Evolutionary conservation across 64 coral and sea anemone genomes (phyloP), one percentile per base, ranked within the genome.

Genomic region (Platygyra sinensis): DNA sequence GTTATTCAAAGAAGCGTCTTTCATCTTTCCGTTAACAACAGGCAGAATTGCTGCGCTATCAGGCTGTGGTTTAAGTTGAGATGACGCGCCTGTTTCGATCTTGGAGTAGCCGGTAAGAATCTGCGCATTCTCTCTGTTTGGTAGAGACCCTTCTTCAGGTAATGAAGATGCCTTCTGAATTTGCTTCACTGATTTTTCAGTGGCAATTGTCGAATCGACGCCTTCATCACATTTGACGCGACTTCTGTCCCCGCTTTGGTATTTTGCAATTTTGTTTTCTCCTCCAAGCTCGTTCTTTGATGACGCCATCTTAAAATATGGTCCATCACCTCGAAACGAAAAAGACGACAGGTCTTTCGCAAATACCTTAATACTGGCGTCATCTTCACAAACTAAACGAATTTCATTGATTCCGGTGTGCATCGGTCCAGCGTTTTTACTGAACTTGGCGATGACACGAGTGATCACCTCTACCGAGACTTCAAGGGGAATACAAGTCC

Each of bases 361-460:
- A 85, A 85, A 69, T 15, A 4, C 36, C 16, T 49, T 10, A 14
- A 72, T 20, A 71, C 11, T 27, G 22, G 63, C 22, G 3, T 85
- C 63, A 51, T 85, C 63, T 50, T 85, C 81, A 39, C 81, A 69
- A 24, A 85, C 81, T 27, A 85, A 29, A 51, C 38, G 81, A 38
- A 69, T 9, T 0, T 85, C 33, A 69, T n/a, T 85, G 51, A 85
- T 71, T 0, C 81, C 81, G 72, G 38, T 71, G 10, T 85, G 81
- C 22, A 85, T n/a, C 0, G 81, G 81, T 6, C 81, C 81, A 52
- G 69, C 20, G 12, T 15, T 51, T 17, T 25, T 72, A n/a, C 81
- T 65, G 20, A 71, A 85, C 20, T 12, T 6, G 24, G 63, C 81
- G 27, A 85, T 20, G 25, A 85, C 81, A 28, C 81, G 62, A 51